Base-by-base conservation (phyloP, 23 tunicate species). In the Diplosoma virens region DNA sequence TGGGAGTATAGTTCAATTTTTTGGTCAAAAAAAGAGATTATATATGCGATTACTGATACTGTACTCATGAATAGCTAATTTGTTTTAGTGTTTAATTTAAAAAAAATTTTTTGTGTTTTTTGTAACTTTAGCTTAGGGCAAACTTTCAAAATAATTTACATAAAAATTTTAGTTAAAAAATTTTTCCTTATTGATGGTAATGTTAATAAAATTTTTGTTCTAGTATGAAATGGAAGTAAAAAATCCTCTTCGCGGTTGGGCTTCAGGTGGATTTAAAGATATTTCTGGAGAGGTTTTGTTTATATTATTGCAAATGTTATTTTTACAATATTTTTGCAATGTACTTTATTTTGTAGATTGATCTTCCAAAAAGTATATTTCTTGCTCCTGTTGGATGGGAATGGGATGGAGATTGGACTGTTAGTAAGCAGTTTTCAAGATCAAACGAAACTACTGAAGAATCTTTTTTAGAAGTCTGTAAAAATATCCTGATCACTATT, bases 391-490 rank as follows among this genome's bases (percentile, higher is more conserved):
- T 86, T 0, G 90, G 97, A 11, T 90, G 90, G 88, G 75, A 71
- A 34, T 90, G 97, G 97, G 97, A 84, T 26, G 90, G 79, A n/a
- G 90, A 79, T 58, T 90, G 97, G 97, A 65, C 79, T 24, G 76
- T 90, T 6, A 74, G 81, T 55, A 81, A 83, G n/a, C n/a, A n/a
- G n/a, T n/a, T n/a, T n/a, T n/a, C n/a, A n/a, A n/a, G n/a, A n/a
- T 2, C 83, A 76, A 23, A 32, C 55, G 30, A 37, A 73, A 3
- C 5, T 73, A 2, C 58, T 77, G 26, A 33, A 47, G 24, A 79
- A 81, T 18, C 14, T 41, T 14, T 7, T 41, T 41, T 9, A 9
- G 50, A 9, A 7, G 50, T 41, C 9, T 41, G 14, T 41, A 7
- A 7, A 14, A 9, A 14, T 41, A 41, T 41, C 50, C 9, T 41